Evolutionary conservation across 2,113 vertebrate genomes (phyloP).

Genomic region (Rhabdornis inornatus): DNA sequence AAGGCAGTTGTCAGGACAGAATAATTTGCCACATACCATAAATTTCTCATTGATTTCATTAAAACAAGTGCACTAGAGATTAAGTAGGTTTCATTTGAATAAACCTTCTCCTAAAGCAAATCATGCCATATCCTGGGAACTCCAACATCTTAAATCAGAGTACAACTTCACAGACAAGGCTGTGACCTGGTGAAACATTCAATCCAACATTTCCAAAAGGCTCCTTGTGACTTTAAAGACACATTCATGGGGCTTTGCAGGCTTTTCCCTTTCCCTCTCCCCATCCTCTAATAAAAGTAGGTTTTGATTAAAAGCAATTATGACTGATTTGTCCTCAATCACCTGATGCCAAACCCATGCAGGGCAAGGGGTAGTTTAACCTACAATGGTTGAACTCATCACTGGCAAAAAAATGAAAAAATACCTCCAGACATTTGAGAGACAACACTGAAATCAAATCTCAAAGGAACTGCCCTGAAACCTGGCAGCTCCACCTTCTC

Average conservation of each 20-base stretch:
- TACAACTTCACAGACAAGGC: not conserved
- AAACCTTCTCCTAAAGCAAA: slow-evolving; percentile 5
- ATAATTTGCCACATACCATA: not conserved
- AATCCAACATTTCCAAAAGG: not conserved
- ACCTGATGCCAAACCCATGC: not conserved
- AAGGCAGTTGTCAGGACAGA: not conserved
- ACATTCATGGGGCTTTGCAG: not conserved
- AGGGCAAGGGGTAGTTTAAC: not conserved
- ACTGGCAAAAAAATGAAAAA: not conserved
- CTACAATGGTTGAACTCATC: not conserved
- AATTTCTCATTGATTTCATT: slow-evolving; percentile 34
- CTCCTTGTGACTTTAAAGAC: not conserved
- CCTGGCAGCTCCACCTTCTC: not conserved
- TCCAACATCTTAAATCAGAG: not conserved
- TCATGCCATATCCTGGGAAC: not conserved
- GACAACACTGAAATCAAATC: not conserved
- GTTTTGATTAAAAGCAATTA: not conserved
- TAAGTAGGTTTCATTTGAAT: not conserved
- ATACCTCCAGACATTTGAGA: not conserved
- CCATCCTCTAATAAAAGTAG: not conserved
- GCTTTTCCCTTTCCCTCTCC: not conserved
- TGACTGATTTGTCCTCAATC: not conserved
- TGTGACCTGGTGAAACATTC: not conserved
- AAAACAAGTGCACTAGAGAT: slow-evolving; percentile 34
- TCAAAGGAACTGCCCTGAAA: not conserved